Conservation (phyloP, 2,113 vertebrate genomes). For the Scophthalmus maximus region DNA sequence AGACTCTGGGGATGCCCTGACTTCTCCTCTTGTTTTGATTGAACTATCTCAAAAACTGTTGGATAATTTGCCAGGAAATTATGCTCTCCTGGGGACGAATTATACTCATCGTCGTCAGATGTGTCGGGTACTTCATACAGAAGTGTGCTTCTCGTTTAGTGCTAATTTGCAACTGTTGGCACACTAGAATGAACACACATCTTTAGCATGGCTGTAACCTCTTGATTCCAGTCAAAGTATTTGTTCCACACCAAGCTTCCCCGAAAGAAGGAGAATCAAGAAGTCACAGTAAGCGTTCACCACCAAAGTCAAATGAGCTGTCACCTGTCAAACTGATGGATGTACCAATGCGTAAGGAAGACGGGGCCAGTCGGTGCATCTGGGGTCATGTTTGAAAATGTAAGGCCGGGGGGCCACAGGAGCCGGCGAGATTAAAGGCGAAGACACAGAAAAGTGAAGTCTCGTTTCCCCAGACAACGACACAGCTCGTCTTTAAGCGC, state of each 20-base stretch:
- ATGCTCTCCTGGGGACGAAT: neutral
- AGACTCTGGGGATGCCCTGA: neutral
- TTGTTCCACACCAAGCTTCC: no score
- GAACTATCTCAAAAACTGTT: no score
- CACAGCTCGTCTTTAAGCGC: neutral
- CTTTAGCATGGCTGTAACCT: neutral
- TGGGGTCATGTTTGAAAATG: conserved; percentile 36
- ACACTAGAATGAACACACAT: neutral
- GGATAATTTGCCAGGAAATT: neutral
- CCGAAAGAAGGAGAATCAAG: neutral
- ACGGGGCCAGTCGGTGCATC: conserved; percentile 20
- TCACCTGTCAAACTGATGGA: conserved; percentile 52
- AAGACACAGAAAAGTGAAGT: conserved; percentile 33
- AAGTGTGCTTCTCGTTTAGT: no score
- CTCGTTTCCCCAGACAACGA: conserved; percentile 22
- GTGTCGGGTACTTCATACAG: neutral
- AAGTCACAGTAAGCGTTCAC: neutral
- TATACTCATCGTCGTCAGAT: neutral
- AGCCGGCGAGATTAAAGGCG: conserved; percentile 29
- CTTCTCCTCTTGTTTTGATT: neutral
- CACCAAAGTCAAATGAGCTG: conserved; percentile 3
- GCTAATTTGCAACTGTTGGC: no score
- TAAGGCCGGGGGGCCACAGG: conserved; percentile 23
- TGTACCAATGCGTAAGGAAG: conserved; percentile 10
- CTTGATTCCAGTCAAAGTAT: no score